Evolutionary conservation across 2,888 invertebrate species (phyloP).

Genomic region (Acronicta alni): DNA sequence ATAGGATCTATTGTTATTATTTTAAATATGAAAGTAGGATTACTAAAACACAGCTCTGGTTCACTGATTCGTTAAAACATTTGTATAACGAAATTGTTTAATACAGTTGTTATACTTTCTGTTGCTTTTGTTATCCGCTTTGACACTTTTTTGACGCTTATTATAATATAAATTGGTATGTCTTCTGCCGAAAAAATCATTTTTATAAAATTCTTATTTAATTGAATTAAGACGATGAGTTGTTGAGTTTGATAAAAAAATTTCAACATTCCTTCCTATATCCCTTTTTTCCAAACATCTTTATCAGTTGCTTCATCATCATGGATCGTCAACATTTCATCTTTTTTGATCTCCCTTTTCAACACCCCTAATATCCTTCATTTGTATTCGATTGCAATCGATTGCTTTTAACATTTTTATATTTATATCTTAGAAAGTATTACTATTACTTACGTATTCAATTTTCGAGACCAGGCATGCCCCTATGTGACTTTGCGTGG

Average conservation of each 20-base stretch:
- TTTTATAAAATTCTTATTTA: conserved; percentile 15
- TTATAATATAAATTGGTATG: conserved; percentile 32
- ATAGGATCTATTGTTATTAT: conserved; percentile 59
- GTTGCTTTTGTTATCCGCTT: conserved; percentile 54
- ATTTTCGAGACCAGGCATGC: background rate
- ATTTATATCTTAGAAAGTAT: conserved; percentile 10
- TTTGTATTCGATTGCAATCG: background rate
- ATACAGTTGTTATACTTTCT: conserved; percentile 66
- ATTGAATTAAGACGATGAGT: conserved; percentile 19
- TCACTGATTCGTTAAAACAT: conserved; percentile 72
- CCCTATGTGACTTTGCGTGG: background rate
- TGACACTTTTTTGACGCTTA: conserved; percentile 32
- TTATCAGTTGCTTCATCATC: no score
- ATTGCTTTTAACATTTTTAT: background rate
- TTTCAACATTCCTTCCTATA: no score
- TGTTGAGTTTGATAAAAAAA: background rate
- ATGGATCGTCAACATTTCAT: no score
- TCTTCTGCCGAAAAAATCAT: conserved; percentile 3
- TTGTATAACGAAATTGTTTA: conserved; percentile 73
- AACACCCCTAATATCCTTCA: background rate
- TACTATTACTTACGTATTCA: conserved; percentile 1
- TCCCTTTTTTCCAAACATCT: no score
- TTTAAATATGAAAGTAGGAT: conserved; percentile 22
- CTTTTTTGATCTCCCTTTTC: no score
- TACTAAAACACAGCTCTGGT: conserved; percentile 59